phyloP scores from a whole-genome alignment of 1,140 invertebrate species.

The Amyelois transitella region DNA sequence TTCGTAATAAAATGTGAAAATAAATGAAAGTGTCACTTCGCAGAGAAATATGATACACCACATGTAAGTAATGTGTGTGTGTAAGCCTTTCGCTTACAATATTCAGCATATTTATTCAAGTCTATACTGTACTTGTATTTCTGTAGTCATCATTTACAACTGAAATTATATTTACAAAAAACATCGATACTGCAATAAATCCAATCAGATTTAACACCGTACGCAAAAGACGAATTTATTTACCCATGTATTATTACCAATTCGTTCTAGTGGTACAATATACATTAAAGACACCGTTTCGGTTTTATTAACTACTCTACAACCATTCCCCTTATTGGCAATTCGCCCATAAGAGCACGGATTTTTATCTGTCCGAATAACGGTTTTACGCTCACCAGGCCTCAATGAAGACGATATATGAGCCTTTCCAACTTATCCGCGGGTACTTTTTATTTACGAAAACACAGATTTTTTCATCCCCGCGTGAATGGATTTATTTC shows the following conservation, averaged over 20 bases:
- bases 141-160: no score
- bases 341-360: constrained; percentile 35
- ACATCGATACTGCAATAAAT: neutral
- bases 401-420: constrained; percentile 54
- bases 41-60: neutral
- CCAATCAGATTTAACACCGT: constrained; percentile 1
- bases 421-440: constrained; percentile 47
- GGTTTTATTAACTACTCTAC: constrained; percentile 22
- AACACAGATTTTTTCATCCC: constrained; percentile 43
- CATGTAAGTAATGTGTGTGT: neutral
- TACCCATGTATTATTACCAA: constrained; percentile 17
- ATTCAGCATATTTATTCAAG: no score
- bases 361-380: constrained; percentile 49
- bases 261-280: constrained; percentile 13
- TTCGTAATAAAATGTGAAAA: constrained; percentile 34
- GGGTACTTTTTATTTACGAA: constrained; percentile 51
- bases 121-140: no score
- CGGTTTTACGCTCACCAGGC: constrained; percentile 19
- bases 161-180: no score
- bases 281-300: constrained; percentile 26
- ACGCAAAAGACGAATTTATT: constrained; percentile 8
- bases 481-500: constrained; percentile 45
- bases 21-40: neutral
- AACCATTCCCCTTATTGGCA: constrained; percentile 50
- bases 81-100: neutral